Conservation (phyloP, 2,113 vertebrate species). For the Chaenocephalus aceratus region DNA sequence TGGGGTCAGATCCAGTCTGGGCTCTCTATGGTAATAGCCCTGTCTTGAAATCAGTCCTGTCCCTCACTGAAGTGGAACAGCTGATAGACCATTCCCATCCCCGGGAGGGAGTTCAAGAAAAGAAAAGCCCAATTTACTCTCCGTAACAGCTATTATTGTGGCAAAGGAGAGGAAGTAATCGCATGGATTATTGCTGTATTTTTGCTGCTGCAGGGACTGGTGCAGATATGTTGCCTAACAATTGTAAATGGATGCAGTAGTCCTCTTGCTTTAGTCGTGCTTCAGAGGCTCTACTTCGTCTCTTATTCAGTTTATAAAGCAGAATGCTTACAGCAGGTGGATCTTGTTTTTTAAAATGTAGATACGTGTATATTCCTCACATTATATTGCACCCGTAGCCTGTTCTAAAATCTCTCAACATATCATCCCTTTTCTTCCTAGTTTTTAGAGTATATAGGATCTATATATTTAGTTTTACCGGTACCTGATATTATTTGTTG, state of each 20-base stretch:
- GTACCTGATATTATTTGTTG: not conserved
- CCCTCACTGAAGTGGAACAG: slow-evolving; percentile 83
- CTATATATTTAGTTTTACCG: not conserved
- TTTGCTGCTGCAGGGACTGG: slow-evolving; percentile 39
- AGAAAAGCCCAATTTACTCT: slow-evolving; percentile 83
- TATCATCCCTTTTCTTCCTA: not conserved
- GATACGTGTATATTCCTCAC: not conserved
- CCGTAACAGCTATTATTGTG: slow-evolving; percentile 77
- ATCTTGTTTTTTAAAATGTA: not conserved
- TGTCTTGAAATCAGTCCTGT: slow-evolving; percentile 86
- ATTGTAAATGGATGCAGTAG: slow-evolving; percentile 51
- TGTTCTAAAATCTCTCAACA: not conserved
- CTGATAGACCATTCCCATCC: slow-evolving; percentile 80
- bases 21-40: slow-evolving; percentile 85
- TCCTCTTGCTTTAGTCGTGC: slow-evolving; percentile 28
- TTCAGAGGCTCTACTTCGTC: slow-evolving; percentile 18
- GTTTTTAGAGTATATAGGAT: not conserved
- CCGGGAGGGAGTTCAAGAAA: slow-evolving; percentile 79
- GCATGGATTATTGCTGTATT: slow-evolving; percentile 68
- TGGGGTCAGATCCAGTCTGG: slow-evolving; percentile 80
- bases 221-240: slow-evolving; percentile 40
- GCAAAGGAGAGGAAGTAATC: slow-evolving; percentile 70
- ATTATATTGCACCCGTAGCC: not conserved
- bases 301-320: slow-evolving; percentile 36
- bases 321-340: not conserved